phyloP scores from a whole-genome alignment of 2,113 vertebrate species.

The Odontophorus gujanensis region DNA sequence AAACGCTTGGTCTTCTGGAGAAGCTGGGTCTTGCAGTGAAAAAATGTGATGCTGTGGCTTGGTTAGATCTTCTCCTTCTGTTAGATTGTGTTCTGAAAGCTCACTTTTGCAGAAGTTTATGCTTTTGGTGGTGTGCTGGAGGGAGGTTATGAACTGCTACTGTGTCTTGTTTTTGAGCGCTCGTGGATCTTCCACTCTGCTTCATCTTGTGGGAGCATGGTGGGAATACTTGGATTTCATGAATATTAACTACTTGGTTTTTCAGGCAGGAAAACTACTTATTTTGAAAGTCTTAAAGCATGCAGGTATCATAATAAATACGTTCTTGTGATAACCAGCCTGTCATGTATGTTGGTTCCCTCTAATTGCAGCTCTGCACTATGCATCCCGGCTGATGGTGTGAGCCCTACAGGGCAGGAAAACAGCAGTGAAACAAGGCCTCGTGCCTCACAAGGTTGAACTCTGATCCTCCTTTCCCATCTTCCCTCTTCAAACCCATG shows the following conservation, averaged over 20 bases:
- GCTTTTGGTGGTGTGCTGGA: not conserved
- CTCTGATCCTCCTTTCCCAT: not conserved
- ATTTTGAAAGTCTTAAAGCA: not conserved
- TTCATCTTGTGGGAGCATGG: not conserved
- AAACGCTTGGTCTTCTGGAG: not conserved
- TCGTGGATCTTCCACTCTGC: accelerated
- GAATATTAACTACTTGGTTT: not conserved
- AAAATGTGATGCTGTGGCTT: accelerated
- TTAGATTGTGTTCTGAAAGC: not conserved
- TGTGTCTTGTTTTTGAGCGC: too few relatives aligned
- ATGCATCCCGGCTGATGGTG: too few relatives aligned
- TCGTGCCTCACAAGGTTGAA: accelerated
- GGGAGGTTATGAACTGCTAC: accelerated
- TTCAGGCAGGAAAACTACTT: not conserved
- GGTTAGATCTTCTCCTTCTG: accelerated
- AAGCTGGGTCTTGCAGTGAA: accelerated
- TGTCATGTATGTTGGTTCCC: too few relatives aligned
- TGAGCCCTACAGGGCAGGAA: not conserved
- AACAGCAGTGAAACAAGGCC: accelerated
- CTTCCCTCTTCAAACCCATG: not conserved
- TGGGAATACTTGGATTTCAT: too few relatives aligned
- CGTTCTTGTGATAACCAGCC: not conserved
- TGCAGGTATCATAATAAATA: not conserved
- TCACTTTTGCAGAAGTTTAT: not conserved
- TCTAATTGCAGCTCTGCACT: not conserved